Conservation (phyloP, 2,888 invertebrate species). For the Nomada goodeniana region DNA sequence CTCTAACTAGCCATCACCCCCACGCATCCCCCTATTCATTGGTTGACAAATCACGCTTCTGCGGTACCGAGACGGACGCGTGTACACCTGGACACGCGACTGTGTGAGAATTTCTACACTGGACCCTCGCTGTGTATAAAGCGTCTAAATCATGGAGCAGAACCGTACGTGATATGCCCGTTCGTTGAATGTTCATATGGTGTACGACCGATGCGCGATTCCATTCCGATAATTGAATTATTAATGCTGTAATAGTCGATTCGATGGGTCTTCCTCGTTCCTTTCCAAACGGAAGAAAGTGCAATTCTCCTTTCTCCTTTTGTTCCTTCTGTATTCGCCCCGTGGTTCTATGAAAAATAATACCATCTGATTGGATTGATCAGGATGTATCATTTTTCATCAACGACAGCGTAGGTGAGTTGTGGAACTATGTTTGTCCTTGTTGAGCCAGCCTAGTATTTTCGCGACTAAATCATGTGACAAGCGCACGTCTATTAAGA, state of each 20-base stretch:
- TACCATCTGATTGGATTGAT: background rate
- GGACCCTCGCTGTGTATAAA: constrained; percentile 25
- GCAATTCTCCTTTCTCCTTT: background rate
- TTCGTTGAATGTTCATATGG: constrained; percentile 55
- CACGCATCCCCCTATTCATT: constrained; percentile 37
- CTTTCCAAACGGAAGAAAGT: background rate
- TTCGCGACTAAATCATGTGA: constrained; percentile 51
- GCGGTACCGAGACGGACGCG: constrained; percentile 41
- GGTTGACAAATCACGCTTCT: constrained; percentile 66
- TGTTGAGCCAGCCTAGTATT: constrained; percentile 26
- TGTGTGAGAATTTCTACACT: constrained; percentile 51
- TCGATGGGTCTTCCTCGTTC: background rate
- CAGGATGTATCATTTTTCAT: background rate
- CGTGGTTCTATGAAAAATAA: background rate
- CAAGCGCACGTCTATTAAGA: constrained; percentile 42
- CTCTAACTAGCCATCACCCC: constrained; percentile 77
- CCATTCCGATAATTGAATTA: constrained; percentile 65
- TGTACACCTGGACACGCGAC: constrained; percentile 33
- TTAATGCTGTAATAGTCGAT: constrained; percentile 50
- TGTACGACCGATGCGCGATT: constrained; percentile 48
- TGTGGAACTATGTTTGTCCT: background rate
- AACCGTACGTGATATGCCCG: constrained; percentile 58
- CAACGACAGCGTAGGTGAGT: no score
- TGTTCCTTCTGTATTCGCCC: background rate
- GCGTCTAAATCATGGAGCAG: constrained; percentile 62